phyloP scores from a whole-genome alignment of 2,888 invertebrate genomes.

The Ephialtes manifestator region DNA sequence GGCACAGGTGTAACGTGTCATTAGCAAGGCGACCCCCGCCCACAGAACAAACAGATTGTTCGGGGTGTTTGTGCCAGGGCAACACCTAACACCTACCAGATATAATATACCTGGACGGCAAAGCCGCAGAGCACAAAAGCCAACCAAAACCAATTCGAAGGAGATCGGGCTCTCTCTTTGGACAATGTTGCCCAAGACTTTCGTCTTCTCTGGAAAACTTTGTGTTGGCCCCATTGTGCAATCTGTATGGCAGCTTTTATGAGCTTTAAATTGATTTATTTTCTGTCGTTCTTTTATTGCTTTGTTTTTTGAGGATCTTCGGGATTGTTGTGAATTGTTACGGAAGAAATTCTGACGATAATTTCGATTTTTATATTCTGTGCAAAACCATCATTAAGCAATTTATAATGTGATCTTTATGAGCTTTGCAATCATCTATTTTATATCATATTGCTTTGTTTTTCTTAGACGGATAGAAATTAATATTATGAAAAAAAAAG shows the following conservation, averaged over 20 bases:
- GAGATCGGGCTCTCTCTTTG: conserved; percentile 46
- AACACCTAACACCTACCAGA: conserved; percentile 69
- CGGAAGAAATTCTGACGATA: not conserved
- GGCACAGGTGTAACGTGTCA: conserved; percentile 76
- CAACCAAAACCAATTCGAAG: conserved; percentile 61
- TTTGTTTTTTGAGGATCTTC: not conserved
- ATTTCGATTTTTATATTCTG: conserved; percentile 9
- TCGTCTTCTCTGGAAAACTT: not conserved
- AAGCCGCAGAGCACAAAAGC: conserved; percentile 52
- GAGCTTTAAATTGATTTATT: conserved; percentile 17
- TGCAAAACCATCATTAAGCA: not conserved
- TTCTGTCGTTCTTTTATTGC: not conserved
- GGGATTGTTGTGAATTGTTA: not conserved
- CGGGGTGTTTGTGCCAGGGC: conserved; percentile 67
- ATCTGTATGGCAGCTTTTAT: not conserved
- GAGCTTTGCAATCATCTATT: not conserved
- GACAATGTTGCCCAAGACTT: not conserved
- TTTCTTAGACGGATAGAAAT: not conserved
- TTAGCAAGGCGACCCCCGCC: conserved; percentile 73
- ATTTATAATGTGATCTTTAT: not conserved
- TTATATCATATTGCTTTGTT: not conserved
- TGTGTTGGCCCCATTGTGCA: not conserved
- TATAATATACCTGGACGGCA: not conserved
- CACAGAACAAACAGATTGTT: conserved; percentile 77
- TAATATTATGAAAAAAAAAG: too few relatives aligned